These are phyloP conservation scores for Antheraea pernyi DNA, from an alignment of 1,140 invertebrate species.

Conservation along the genomic window DNA sequence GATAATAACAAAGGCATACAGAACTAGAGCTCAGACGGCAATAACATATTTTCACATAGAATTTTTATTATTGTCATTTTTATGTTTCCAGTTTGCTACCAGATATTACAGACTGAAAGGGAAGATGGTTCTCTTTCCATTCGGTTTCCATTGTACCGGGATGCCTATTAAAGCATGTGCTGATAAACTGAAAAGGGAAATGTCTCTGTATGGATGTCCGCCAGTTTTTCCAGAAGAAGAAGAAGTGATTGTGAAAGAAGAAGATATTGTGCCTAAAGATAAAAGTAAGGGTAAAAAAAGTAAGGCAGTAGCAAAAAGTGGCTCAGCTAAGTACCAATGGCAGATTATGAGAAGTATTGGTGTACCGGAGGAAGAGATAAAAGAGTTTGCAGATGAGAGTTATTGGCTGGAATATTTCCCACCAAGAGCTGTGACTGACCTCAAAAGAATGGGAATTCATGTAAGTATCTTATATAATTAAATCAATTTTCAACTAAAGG, in stretches of 20 bases:
- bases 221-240: slow-evolving; percentile 91
- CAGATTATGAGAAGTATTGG: slow-evolving; percentile 98
- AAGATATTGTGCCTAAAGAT: slow-evolving; percentile 86
- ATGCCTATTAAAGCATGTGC: slow-evolving; percentile 99
- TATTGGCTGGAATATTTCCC: slow-evolving; percentile 99
- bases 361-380: slow-evolving; percentile 94
- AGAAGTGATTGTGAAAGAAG: slow-evolving; percentile 68
- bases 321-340: slow-evolving; percentile 97
- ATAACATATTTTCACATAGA: too few relatives aligned
- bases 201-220: slow-evolving; percentile 95
- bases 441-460: slow-evolving; percentile 94
- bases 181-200: slow-evolving; percentile 97
- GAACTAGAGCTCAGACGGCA: too few relatives aligned
- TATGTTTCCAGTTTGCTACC: slow-evolving; percentile 88
- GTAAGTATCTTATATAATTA: slow-evolving; percentile 76
- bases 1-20: too few relatives aligned
- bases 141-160: slow-evolving; percentile 99
- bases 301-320: slow-evolving; percentile 97
- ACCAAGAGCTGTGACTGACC: slow-evolving; percentile 91
- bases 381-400: slow-evolving; percentile 92
- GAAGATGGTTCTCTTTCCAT: slow-evolving; percentile 96
- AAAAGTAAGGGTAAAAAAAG: slow-evolving; percentile 99
- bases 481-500: background rate
- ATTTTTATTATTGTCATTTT: too few relatives aligned
- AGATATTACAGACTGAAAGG: slow-evolving; percentile 95